Conservation (phyloP, 2,888 invertebrate genomes). For the Podotricha telesiphe region DNA sequence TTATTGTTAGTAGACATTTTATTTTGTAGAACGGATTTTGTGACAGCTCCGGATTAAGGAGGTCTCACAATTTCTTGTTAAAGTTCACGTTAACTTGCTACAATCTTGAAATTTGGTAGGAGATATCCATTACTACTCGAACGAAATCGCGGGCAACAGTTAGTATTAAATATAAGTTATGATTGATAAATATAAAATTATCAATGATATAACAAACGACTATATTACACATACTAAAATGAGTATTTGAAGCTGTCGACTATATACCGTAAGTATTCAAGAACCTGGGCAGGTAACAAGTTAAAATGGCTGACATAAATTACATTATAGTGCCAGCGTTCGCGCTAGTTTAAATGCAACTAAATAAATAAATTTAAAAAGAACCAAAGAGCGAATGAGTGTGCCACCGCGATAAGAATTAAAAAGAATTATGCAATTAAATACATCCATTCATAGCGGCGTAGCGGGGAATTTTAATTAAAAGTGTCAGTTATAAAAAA, state of each 20-base stretch:
- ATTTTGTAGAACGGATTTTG: too few relatives aligned
- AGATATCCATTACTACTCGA: too few relatives aligned
- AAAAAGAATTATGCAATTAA: constrained; percentile 48
- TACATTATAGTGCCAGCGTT: constrained; percentile 3
- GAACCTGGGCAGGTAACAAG: background rate
- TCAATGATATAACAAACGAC: too few relatives aligned
- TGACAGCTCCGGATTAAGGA: too few relatives aligned
- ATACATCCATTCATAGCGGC: constrained; percentile 51
- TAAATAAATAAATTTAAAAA: constrained; percentile 25
- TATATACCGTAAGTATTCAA: background rate
- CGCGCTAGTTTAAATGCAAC: constrained; percentile 21
- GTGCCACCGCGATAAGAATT: constrained; percentile 46
- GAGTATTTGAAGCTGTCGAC: background rate
- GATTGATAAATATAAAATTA: too few relatives aligned
- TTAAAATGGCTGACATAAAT: constrained; percentile 13
- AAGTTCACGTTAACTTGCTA: too few relatives aligned
- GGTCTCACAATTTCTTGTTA: too few relatives aligned
- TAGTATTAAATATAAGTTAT: too few relatives aligned
- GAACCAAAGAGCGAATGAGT: constrained; percentile 39
- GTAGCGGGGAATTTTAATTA: constrained; percentile 58
- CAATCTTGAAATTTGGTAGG: too few relatives aligned
- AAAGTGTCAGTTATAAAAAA: constrained; percentile 52
- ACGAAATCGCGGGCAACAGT: too few relatives aligned
- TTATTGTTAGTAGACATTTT: too few relatives aligned
- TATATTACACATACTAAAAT: too few relatives aligned